Percentiles rank a stretch among this genome's conserved stretches.
phyloP scores from a whole-genome alignment of 2,113 vertebrate species.

The Gnathonemus echidnorhynchus region DNA sequence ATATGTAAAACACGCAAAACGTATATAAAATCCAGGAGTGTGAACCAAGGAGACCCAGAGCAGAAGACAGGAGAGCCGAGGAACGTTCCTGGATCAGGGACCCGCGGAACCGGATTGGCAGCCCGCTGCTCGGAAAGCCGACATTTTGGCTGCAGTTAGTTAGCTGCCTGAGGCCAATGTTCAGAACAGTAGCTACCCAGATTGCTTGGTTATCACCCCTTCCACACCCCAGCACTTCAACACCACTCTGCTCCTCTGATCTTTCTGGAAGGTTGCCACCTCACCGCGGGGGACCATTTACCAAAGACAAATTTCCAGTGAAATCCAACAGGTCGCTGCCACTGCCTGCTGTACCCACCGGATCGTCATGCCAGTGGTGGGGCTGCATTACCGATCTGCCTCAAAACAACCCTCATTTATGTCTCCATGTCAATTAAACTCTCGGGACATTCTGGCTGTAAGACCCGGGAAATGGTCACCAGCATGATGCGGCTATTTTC shows the following conservation, averaged over 20 bases:
- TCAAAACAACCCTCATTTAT: neutral
- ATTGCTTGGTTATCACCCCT: conserved; percentile 50
- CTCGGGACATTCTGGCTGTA: neutral
- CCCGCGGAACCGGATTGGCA: neutral
- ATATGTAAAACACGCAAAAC: neutral
- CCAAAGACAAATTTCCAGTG: conserved; percentile 21
- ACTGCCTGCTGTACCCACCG: neutral
- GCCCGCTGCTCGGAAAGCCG: neutral
- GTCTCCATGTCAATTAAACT: neutral
- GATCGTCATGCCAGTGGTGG: neutral
- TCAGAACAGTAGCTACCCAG: conserved; percentile 52
- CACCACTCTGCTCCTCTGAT: neutral
- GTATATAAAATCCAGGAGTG: neutral
- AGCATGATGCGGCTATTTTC: neutral
- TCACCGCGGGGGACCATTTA: conserved; percentile 10
- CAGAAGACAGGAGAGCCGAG: neutral
- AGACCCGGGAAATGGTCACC: neutral
- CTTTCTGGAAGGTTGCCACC: neutral
- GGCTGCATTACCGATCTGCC: neutral
- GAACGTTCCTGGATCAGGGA: neutral
- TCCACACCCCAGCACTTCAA: conserved; percentile 26
- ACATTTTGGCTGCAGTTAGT: neutral
- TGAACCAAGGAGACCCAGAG: neutral
- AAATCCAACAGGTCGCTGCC: neutral
- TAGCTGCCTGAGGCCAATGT: conserved; percentile 38